Base-by-base conservation (phyloP, 1,140 invertebrate genomes). In the Maconellicoccus hirsutus region DNA sequence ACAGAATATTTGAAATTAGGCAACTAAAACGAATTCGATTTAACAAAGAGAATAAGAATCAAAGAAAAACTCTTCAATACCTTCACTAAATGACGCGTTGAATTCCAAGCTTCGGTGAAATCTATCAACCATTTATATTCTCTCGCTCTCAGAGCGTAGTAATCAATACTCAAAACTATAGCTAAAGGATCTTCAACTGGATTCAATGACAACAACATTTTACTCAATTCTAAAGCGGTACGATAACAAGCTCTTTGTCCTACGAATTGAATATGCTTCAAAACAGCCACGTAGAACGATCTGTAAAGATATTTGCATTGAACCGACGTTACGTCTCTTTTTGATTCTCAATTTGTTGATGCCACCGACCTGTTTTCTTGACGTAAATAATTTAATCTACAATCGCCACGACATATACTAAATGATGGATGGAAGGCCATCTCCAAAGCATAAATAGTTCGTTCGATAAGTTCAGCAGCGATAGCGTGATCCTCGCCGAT, bases 1-100 rank as follows among this genome's bases (percentile, higher is more conserved):
- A 90, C 80, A 1, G 92, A 94, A 77, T 88, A 95, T 0, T 90
- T 87, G 83, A 95, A 90, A 77, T 96, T 96, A 69, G 93, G 93
- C 39, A 96, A 79, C 77, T 92, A 83, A 74, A 75, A 70, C 16
- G n/a, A 66, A n/a, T n/a, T n/a, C n/a, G n/a, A n/a, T n/a, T n/a
- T n/a, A n/a, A 33, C 29, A 33, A 52, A 52, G n/a, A 52, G n/a
- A 52, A 52, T 8, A 52, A 52, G n/a, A 52, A 52, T 8, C 10
- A 52, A 16, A 52, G n/a, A 52, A 52, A 16, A 16, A 52, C n/a
- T n/a, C n/a, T n/a, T n/a, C n/a, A 52, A 52, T 52, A 77, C 76
- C 76, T 77, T 89, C 22, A 83, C 84, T 3, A 93, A 80, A 81
- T 93, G 91, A 71, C 87, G 84, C 3, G 79, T 76, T 12, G 78